phyloP scores from a whole-genome alignment of 2,797 vertebrate species.

The Gambusia yucatana region DNA sequence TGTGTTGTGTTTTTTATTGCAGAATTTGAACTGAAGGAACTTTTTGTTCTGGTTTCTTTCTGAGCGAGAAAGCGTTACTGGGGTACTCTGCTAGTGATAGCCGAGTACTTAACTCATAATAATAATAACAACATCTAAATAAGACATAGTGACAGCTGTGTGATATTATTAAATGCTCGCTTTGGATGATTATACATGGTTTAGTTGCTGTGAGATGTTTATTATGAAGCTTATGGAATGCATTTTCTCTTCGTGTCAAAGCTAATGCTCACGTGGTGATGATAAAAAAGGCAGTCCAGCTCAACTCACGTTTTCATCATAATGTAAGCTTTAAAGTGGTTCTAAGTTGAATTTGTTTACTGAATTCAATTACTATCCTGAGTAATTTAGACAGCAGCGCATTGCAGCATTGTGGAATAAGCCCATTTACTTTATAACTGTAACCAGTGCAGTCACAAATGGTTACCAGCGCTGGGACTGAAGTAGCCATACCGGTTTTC shows the following conservation, averaged over 20 bases:
- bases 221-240: background rate
- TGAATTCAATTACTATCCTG: background rate
- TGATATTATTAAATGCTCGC: background rate
- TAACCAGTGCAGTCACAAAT: background rate
- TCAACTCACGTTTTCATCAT: rapidly evolving
- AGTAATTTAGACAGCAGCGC: constrained; percentile 19
- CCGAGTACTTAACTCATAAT: constrained; percentile 12
- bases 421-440: background rate
- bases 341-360: rapidly evolving
- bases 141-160: constrained; percentile 57
- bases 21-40: rapidly evolving
- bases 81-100: background rate
- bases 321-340: rapidly evolving
- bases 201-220: rapidly evolving
- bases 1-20: rapidly evolving
- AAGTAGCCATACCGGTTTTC: background rate
- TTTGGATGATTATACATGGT: background rate
- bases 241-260: background rate
- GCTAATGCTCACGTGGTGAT: constrained; percentile 53
- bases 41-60: background rate
- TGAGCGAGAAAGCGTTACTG: constrained; percentile 5
- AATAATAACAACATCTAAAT: rapidly evolving
- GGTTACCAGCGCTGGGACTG: background rate
- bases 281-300: background rate
- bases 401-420: constrained; percentile 32